Evolutionary conservation across 35 echinoderm and acorn worm genomes (phyloP), one percentile per base, ranked within the genome.

Genomic region (Eucidaris tribuloides): DNA sequence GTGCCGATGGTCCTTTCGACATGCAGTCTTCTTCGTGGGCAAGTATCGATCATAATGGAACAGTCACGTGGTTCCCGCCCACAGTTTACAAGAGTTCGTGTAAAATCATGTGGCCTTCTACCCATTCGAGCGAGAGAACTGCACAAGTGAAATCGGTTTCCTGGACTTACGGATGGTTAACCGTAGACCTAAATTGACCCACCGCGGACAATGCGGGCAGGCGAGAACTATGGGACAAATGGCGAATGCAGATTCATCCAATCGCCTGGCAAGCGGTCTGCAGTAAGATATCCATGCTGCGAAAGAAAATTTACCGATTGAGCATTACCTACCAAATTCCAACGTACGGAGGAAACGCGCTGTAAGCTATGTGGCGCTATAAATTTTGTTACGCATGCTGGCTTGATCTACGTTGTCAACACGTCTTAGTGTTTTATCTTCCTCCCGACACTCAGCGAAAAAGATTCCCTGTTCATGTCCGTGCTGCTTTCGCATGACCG

Each of bases 381-480:
- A n/a, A n/a, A n/a, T n/a, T n/a, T n/a, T n/a, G n/a, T n/a, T n/a
- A n/a, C n/a, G n/a, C n/a, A n/a, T n/a, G n/a, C n/a, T 72, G 91
- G 77, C 1, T 62, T 99, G 14, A 99, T 99, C 50, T 99, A n/a
- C n/a, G n/a, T n/a, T n/a, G n/a, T 99, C 41, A 93, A 92, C 56
- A 99, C 90, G 81, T 99, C 11, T 65, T 99, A 35, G 96, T 99
- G 45, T 99, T 99, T 60, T 99, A 99, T 82, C 77, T 99, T 7
- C 96, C 96, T 1, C 83, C 96, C 0, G 96, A 99, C 61, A 93
- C n/a, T 89, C 42, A 87, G 91, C 77, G 96, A 99, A 58, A 99
- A 99, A 60, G 93, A 93, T 90, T 59, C 91, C 13, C 48, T 99
- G 4, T 99, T 90, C 60, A 90, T 84, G 17, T 89, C 86, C 19